Evolutionary conservation across 2,888 invertebrate species (phyloP), one percentile per base, ranked within the genome.

Genomic region (Bembecia ichneumoniformis): DNA sequence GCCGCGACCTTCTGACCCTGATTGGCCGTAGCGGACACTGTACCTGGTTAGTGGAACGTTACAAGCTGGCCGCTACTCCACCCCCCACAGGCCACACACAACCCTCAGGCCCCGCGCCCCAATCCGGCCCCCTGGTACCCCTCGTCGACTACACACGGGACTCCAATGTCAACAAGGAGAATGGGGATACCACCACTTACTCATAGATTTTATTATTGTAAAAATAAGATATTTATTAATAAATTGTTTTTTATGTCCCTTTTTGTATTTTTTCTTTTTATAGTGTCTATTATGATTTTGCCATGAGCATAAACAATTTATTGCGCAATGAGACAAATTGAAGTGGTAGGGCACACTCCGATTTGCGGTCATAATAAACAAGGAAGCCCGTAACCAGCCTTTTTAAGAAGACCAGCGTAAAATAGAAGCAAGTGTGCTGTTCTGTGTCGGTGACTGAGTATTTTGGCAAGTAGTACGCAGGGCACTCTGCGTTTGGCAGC

Each of bases 1-100:
- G 95, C 43, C 89, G 91, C 58, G 96, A 96, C 72, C 86, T 94
- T 16, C 88, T 91, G 49, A 83, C 89, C 10, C 71, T 94, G 43
- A 77, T 94, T 47, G 90, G 92, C 2, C 90, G 91, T 83, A 94
- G 82, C 60, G 88, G 86, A 0, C 60, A 68, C 36, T 87, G 83
- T 53, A 74, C 74, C 51, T 86, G 87, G 86, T 54, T 86, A 54
- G 66, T 86, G 1, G 66, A 77, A 58, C 76, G 65, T 55, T 86
- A 86, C 56, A 87, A 87, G 51, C 28, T 83, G 53, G 76, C 79
- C 0, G 63, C 82, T 1, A 82, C 82, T 28, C 83, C 87, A 1
- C 87, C 86, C 3, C 78, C 74, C 10, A 87, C 87, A 11, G 86
- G 66, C 0, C 77, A 86, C 17, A 87, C 86, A 0, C 79, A 86